Evolutionary conservation across 2,888 invertebrate genomes (phyloP).

Genomic region (Lasiommata megera): DNA sequence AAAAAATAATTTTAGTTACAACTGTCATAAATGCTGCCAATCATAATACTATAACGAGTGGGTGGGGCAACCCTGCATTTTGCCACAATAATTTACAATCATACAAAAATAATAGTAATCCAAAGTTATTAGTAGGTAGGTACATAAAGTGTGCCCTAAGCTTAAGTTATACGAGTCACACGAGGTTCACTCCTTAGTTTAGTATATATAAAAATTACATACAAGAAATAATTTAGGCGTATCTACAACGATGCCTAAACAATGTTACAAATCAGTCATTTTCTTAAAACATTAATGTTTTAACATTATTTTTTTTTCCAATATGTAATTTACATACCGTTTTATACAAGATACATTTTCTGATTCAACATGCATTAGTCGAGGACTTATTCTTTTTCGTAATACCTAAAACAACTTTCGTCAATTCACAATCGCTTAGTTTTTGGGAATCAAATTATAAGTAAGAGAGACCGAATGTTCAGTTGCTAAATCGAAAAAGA

Average conservation of each 20-base stretch:
- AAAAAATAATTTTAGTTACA: conserved; percentile 19
- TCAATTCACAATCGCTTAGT: conserved; percentile 8
- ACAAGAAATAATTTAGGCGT: conserved; percentile 63
- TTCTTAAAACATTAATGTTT: conserved; percentile 60
- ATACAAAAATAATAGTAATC: conserved; percentile 38
- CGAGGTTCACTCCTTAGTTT: conserved; percentile 40
- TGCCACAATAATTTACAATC: conserved; percentile 41
- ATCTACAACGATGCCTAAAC: conserved; percentile 63
- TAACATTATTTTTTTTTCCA: conserved; percentile 24
- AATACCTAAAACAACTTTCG: conserved; percentile 3
- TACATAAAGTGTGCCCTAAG: conserved; percentile 41
- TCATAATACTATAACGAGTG: conserved; percentile 30
- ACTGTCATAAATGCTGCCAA: conserved; percentile 43
- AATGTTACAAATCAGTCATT: conserved; percentile 72
- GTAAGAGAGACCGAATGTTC: not conserved
- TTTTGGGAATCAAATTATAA: conserved; percentile 6
- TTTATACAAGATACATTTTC: conserved; percentile 11
- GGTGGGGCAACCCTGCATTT: conserved; percentile 8
- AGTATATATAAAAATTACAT: conserved; percentile 57
- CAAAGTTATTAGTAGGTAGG: conserved; percentile 20
- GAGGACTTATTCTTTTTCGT: conserved; percentile 7
- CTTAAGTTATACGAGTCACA: conserved; percentile 37
- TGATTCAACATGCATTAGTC: conserved; percentile 4
- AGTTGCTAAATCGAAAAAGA: conserved; percentile 4
- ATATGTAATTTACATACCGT: conserved; percentile 18